A percentile compares a stretch with the other conserved stretches of the same genome.
Evolutionary conservation across 2,113 vertebrate species (phyloP).

Genomic region (Cervus canadensis): DNA sequence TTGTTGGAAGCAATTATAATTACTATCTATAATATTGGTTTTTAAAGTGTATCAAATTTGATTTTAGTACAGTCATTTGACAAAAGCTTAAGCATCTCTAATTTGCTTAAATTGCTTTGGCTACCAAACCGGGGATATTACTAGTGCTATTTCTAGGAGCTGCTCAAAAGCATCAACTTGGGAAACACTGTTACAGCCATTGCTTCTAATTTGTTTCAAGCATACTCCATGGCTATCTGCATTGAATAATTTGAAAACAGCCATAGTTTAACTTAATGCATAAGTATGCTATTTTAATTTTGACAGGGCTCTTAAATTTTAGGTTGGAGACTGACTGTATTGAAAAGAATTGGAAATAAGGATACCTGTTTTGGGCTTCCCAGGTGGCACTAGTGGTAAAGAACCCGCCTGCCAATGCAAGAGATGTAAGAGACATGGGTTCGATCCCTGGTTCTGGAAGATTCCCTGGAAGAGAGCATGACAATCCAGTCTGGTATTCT

Average conservation of each 20-base stretch:
- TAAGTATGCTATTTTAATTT: not conserved
- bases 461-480: not conserved
- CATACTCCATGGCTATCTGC: not conserved
- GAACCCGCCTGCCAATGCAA: not conserved
- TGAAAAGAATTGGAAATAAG: conserved; percentile 1
- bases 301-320: not conserved
- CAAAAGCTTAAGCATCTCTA: conserved; percentile 48
- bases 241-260: conserved; percentile 41
- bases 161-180: not conserved
- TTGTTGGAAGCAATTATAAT: conserved; percentile 45
- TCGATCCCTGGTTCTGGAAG: not conserved
- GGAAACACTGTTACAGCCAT: not conserved
- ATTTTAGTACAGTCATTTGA: conserved; percentile 39
- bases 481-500: not conserved
- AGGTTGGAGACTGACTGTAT: not conserved
- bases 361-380: not conserved
- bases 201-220: not conserved
- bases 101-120: conserved; percentile 42
- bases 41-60: conserved; percentile 10
- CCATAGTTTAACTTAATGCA: not conserved
- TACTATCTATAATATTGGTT: conserved; percentile 26
- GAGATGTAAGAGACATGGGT: not conserved
- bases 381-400: not conserved
- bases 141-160: conserved; percentile 4
- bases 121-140: not conserved